phyloP scores from a whole-genome alignment of 2,888 invertebrate species.

The Graphium colonna region DNA sequence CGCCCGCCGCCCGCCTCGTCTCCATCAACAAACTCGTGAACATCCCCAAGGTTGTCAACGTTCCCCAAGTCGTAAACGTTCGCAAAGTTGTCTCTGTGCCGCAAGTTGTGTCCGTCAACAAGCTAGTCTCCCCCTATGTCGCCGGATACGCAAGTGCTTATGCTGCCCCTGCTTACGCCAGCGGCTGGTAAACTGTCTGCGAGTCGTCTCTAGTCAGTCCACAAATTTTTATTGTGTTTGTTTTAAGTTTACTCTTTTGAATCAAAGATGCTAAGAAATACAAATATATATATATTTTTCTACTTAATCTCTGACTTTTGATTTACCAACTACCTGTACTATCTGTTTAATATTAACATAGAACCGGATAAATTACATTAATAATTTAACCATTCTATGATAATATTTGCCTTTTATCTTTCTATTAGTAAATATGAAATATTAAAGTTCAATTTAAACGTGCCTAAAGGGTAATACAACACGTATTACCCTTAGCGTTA shows the following conservation, averaged over 20 bases:
- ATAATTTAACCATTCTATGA: too few relatives aligned
- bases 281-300: conserved; percentile 21
- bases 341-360: too few relatives aligned
- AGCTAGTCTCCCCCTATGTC: conserved; percentile 38
- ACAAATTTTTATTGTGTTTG: conserved; percentile 6
- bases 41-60: too few relatives aligned
- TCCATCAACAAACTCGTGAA: conserved; percentile 49
- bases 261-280: conserved; percentile 8
- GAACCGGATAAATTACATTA: too few relatives aligned
- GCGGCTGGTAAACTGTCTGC: conserved; percentile 30
- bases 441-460: too few relatives aligned
- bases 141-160: conserved; percentile 27
- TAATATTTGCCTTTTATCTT: too few relatives aligned
- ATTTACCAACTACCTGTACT: too few relatives aligned
- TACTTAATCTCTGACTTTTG: background rate
- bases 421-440: too few relatives aligned
- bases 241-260: conserved; percentile 19
- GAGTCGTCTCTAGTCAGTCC: background rate
- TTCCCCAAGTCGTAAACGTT: conserved; percentile 42
- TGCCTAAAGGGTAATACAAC: too few relatives aligned
- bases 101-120: too few relatives aligned
- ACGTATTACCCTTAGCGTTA: too few relatives aligned
- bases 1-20: conserved; percentile 34
- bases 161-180: conserved; percentile 22
- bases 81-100: too few relatives aligned